Evolutionary conservation across 1,140 invertebrate species (phyloP), one percentile per base, ranked within the genome.

Genomic region (Psilanteris sp.): DNA sequence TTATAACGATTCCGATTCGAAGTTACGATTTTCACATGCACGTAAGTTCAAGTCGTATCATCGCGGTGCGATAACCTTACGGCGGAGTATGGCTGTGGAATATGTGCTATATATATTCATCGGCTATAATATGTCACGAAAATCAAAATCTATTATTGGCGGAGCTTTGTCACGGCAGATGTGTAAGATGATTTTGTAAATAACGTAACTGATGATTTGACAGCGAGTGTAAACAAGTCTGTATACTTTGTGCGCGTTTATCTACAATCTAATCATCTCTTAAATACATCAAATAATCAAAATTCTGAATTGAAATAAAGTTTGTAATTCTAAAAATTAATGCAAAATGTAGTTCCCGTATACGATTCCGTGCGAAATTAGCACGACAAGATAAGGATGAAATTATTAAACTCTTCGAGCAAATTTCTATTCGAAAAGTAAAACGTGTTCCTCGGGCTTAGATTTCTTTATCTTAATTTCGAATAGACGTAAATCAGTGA

Each of bases 41-140:
- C 50, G 43, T 55, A 67, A 67, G 62, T 67, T 67, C 50, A 67
- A 55, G 50, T 48, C 29, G 41, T 67, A 55, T 67, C 62, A 32
- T 39, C 62, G 31, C 8, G 29, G 62, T 55, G 41, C 62, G 62
- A 55, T 67, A 67, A 70, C 66, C 43, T 52, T 44, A 1, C 26
- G 34, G 24, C 29, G 11, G 18, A 10, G 11, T 43, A 43, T 43
- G 44, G 29, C 27, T 32, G 22, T 37, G 8, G 10, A n/a, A n/a
- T 14, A 24, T 22, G 16, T 39, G 43, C 9, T 62, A 64, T 43
- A n/a, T n/a, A n/a, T n/a, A 66, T 24, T 27, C 48, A 22, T 31
- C 36, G 59, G 6, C 36, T 43, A 32, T 52, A 43, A 26, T n/a
- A n/a, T 52, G 44, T 64, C 46, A 50, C 36, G 57, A 52, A 64